Evolutionary conservation across 2,888 invertebrate genomes (phyloP), one percentile per base, ranked within the genome.

Genomic region (Drosophila neoperkinsi): DNA sequence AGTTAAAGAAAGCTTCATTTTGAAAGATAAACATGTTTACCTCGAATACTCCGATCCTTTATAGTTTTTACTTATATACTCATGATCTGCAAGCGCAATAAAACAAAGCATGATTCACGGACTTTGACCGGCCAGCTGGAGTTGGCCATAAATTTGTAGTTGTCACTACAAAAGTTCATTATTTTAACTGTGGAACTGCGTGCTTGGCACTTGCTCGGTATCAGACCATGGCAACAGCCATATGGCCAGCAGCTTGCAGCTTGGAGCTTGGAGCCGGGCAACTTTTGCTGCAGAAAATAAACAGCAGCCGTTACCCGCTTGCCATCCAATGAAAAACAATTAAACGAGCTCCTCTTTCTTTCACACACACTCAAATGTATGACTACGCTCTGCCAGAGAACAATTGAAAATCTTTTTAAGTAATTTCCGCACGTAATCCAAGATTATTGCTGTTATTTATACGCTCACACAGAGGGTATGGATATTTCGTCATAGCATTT

Each of bases 371-470:
- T 41, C 28, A 34, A 43, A 68, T 38, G 65, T 56, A 38, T 63
- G 30, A 13, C 28, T 28, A 58, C 46, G 55, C 36, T 38, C 51
- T 55, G 30, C 52, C 51, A 41, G 62, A 69, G 58, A 58, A 81
- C 90, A 90, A 88, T 90, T 90, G 85, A 88, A 87, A 90, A 89
- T 90, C 84, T 90, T 90, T 91, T 90, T 91, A 88, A 88, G 90
- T 91, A 91, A 91, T 91, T 91, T 91, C 79, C 83, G 90, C 91
- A 91, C 91, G 91, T 91, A 91, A 90, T 91, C 88, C 88, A 77
- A 89, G 86, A 89, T 83, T 89, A 89, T 85, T 81, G 84, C 74
- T 75, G 70, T 56, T 60, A 61, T 53, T 75, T 43, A 60, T 64
- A 69, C 70, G 28, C 75, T 76, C 18, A 18, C n/a, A 36, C 16